Base-by-base conservation (phyloP, 2,797 vertebrate species). In the Sebastolobus alascanus region DNA sequence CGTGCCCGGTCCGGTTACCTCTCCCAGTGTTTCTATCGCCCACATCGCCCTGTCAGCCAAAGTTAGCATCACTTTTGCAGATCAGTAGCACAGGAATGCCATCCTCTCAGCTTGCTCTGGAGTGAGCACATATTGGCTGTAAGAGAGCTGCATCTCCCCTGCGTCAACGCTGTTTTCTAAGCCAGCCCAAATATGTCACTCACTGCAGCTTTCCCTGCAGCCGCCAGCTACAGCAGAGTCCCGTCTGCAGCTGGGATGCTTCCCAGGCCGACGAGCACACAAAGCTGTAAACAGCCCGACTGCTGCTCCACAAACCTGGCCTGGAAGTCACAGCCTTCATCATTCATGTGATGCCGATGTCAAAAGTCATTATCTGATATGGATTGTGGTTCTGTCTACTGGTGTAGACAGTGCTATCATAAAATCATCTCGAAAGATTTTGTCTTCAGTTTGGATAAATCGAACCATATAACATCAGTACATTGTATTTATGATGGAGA, bases 141-240 rank as follows among this genome's bases (percentile, higher is more conserved):
- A 88, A 91, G 84, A 87, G 88, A 87, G 90, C 85, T 66, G 14
- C 64, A 63, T 87, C 82, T 84, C 68, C 85, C 73, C 81, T 71
- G 66, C 72, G 70, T 92, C 84, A 58, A 55, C 22, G 20, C 74
- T 52, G 75, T 84, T 83, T 83, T 82, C 80, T 80, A 50, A 83
- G 76, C 72, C 69, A 84, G 83, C 85, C 90, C 83, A 85, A 92
- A 93, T 90, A 74, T 93, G 90, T 92, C 88, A 88, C 70, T 92
- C 85, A 82, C 85, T 86, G 91, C 90, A 91, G 88, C 76, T 75
- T 86, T 87, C 93, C 90, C 82, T 92, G 91, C 84, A 79, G 84
- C 86, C 68, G 46, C 84, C 72, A 87, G 90, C 90, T 84, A 77
- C 92, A 88, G 40, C 82, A 33, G 56, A 76, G 75, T 60, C 73